A percentile compares a stretch with the other conserved stretches of the same genome.
phyloP scores from a whole-genome alignment of 2,113 vertebrate genomes.

The Dryoscopus gambensis region DNA sequence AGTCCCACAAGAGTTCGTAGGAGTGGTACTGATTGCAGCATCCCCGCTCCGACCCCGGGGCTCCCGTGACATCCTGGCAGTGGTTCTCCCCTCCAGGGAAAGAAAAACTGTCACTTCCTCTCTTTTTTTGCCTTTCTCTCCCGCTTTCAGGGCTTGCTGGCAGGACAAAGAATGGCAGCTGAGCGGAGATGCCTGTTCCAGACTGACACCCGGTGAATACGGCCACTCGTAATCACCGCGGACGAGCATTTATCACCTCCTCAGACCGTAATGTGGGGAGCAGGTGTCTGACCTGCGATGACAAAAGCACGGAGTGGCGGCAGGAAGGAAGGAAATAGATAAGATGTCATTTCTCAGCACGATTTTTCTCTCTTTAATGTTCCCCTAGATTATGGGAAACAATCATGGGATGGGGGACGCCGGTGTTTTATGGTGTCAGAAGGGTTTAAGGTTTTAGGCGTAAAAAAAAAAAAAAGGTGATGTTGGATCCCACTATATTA shows the following conservation, averaged over 20 bases:
- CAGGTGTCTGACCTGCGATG: constrained; percentile 44
- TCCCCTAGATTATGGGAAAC: constrained; percentile 23
- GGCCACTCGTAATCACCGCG: not conserved
- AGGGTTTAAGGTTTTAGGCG: constrained; percentile 35
- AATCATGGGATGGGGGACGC: not conserved
- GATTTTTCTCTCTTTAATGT: constrained; percentile 45
- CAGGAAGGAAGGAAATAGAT: constrained; percentile 10
- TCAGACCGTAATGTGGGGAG: not conserved
- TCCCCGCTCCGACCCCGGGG: fast-evolving
- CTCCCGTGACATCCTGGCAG: not conserved
- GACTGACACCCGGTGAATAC: not conserved
- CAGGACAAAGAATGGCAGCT: not conserved
- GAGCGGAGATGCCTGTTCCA: not conserved
- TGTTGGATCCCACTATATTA: not conserved
- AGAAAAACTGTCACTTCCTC: not conserved
- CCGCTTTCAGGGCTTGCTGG: not conserved
- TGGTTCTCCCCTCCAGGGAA: not conserved
- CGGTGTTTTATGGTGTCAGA: constrained; percentile 36
- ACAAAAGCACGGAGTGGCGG: not conserved
- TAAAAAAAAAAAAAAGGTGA: not conserved
- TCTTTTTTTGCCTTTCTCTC: not conserved
- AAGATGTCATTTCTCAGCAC: constrained; percentile 27
- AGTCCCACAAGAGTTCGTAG: not conserved
- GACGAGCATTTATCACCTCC: not conserved
- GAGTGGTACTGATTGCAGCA: not conserved